Percentiles rank a stretch among this genome's conserved stretches.
Evolutionary conservation across 2,797 vertebrate species (phyloP).

Genomic region (Saxicola maurus): DNA sequence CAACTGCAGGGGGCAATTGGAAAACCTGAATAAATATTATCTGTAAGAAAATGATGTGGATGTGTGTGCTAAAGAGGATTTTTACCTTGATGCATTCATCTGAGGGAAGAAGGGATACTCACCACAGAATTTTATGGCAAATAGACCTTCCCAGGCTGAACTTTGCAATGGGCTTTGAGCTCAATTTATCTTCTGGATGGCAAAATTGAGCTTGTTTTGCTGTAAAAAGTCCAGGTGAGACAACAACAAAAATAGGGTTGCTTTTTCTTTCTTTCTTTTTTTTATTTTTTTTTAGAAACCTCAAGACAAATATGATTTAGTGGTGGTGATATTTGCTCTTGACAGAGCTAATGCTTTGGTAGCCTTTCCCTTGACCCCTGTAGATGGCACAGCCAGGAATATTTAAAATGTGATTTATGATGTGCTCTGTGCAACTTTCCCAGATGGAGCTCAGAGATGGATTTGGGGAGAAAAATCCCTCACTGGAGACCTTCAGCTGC

Average conservation of each 20-base stretch:
- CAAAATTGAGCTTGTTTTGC: background rate
- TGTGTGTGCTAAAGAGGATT: background rate
- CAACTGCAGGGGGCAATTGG: background rate
- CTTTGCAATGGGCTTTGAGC: background rate
- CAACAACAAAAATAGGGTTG: background rate
- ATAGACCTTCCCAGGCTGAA: background rate
- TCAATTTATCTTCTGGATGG: background rate
- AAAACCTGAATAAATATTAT: background rate
- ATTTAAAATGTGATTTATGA: background rate
- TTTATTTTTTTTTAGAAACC: background rate
- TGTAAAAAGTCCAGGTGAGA: constrained; percentile 2
- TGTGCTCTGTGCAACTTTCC: background rate
- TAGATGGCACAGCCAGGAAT: background rate
- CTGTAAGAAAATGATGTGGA: background rate
- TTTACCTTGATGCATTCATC: background rate
- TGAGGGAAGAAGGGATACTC: background rate
- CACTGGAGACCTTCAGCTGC: background rate
- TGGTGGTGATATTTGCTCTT: background rate
- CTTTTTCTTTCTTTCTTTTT: fast-evolving
- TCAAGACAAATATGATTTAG: constrained; percentile 20
- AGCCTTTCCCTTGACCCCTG: constrained; percentile 2
- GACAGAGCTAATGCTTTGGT: constrained; percentile 11
- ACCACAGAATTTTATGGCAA: background rate
- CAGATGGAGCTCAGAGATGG: background rate
- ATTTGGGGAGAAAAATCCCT: background rate